Percentiles rank a stretch among this genome's conserved stretches.
Evolutionary conservation across 2,113 vertebrate species (phyloP).

Genomic region (Geococcyx californianus): DNA sequence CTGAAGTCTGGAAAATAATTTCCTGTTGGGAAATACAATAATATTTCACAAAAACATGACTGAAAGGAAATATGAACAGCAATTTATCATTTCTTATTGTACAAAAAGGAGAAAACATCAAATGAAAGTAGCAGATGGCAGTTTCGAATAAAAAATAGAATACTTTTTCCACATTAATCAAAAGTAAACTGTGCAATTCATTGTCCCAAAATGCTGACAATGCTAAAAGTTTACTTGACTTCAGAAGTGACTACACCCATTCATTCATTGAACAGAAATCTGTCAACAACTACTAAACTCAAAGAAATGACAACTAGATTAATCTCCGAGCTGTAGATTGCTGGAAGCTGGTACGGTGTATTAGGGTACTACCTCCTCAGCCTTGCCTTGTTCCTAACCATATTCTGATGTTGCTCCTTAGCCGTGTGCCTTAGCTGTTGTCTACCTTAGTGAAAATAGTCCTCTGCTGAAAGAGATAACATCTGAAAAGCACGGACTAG

Average conservation of each 20-base stretch:
- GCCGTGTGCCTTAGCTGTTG: background rate
- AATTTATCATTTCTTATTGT: background rate
- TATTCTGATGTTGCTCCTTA: background rate
- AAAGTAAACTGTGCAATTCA: background rate
- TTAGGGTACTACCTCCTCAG: background rate
- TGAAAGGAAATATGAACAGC: background rate
- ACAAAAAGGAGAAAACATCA: background rate
- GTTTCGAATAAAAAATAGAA: background rate
- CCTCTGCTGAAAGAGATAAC: background rate
- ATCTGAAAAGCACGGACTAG: background rate
- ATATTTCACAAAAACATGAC: background rate
- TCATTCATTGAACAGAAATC: background rate
- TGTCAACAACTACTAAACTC: background rate
- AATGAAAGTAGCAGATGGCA: background rate
- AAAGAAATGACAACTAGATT: background rate
- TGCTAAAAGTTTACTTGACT: background rate
- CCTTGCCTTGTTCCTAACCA: background rate
- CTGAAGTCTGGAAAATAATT: background rate
- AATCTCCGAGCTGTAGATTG: background rate
- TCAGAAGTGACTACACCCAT: background rate
- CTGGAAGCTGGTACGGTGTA: background rate
- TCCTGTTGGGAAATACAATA: background rate
- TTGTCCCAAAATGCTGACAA: background rate
- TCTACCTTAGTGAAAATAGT: background rate
- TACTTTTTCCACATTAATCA: background rate